Evolutionary conservation across 2,797 vertebrate genomes (phyloP).

Genomic region (Semaprochilodus insignis): DNA sequence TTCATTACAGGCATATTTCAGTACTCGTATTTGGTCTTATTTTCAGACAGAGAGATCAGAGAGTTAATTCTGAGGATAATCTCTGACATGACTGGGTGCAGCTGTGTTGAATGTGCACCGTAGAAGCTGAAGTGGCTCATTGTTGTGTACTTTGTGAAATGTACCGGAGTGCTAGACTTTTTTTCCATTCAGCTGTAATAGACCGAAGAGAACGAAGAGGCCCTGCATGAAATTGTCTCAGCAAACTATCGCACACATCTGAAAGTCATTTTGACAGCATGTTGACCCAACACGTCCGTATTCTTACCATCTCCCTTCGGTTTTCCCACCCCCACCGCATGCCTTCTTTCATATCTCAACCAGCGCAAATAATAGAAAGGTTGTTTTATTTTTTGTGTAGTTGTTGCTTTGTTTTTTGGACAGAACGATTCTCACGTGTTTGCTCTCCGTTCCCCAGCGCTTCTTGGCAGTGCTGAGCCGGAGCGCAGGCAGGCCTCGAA

Average conservation of each 20-base stretch:
- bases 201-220: not conserved
- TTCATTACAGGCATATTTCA: no score
- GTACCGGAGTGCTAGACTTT: not conserved
- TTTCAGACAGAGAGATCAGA: no score
- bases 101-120: no score
- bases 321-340: not conserved
- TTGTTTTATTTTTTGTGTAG: constrained; percentile 29
- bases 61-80: no score
- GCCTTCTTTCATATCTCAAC: not conserved
- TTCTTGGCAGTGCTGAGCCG: constrained; percentile 69
- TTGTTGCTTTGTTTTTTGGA: constrained; percentile 43
- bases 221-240: not conserved
- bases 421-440: constrained; percentile 53
- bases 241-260: not conserved
- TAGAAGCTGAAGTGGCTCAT: not conserved
- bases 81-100: no score
- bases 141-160: not conserved
- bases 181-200: not conserved
- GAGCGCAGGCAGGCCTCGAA: constrained; percentile 79
- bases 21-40: no score
- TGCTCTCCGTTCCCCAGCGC: constrained; percentile 64
- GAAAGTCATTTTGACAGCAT: not conserved
- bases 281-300: not conserved
- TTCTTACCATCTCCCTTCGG: not conserved
- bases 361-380: constrained; percentile 24